Evolutionary conservation across 2,797 vertebrate genomes (phyloP), one percentile per base, ranked within the genome.

Genomic region (Myotis planiceps): DNA sequence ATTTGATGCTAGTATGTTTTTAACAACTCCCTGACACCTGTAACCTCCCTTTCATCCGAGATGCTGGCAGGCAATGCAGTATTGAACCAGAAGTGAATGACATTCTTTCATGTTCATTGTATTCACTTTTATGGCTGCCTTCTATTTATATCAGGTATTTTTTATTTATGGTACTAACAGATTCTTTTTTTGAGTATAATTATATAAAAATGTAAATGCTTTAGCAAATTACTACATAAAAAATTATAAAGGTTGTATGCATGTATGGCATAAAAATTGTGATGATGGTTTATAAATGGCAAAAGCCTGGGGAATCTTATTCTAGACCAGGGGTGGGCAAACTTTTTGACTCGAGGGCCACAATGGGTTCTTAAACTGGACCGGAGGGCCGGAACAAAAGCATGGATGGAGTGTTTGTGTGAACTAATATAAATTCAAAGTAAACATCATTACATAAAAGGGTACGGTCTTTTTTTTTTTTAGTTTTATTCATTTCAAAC

Each of bases 121-220:
- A 42, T 34, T 92, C 72, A 47, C 29, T 81, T 96, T 92, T 49
- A 94, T 34, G 75, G 49, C 32, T 82, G 65, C 74, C 49, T 92
- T 76, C 45, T 91, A 85, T 75, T 92, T 88, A 66, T 66, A 58
- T 37, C 45, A 87, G 79, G 32, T 32, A 16, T 23, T 76, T 80
- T 75, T 87, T 68, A 74, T 60, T 82, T 91, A 29, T 49, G 47
- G 29, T 85, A 85, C 85, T 85, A 82, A 92, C 66, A 90, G 66
- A 9, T 72, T 66, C 42, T 90, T 60, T 90, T 90, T 75, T 39
- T 39, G 72, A 83, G 53, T 65, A 71, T 78, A 81, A 58, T 91
- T 90, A 53, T 63, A 18, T 81, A 79, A 92, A 94, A 96, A 90
- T 53, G 9, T 65, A 32, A 89, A 82, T 86, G 49, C 53, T 90